Percentiles rank a stretch among this genome's conserved stretches.
phyloP scores from a whole-genome alignment of 2,113 vertebrate genomes.

The Cyprinodon tularosa region DNA sequence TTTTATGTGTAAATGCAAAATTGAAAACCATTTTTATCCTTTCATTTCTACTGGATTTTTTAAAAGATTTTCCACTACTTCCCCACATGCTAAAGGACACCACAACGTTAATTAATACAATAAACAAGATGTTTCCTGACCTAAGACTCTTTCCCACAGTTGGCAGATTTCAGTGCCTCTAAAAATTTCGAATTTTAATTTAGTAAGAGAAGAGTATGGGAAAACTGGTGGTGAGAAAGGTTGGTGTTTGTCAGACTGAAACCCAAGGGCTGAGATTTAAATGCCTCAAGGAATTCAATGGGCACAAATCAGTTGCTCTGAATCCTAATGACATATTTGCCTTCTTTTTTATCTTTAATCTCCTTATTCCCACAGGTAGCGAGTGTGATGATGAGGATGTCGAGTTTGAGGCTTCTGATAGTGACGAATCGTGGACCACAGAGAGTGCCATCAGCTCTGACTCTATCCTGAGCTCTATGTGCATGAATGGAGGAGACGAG shows the following conservation, averaged over 20 bases:
- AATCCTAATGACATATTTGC: not conserved
- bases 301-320: conserved; percentile 13
- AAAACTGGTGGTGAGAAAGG: conserved; percentile 34
- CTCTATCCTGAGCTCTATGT: conserved; percentile 98
- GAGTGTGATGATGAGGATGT: conserved; percentile 98
- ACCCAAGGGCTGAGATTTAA: conserved; percentile 6
- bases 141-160: conserved; percentile 71
- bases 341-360: not conserved
- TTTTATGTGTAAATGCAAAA: not conserved
- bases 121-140: conserved; percentile 39
- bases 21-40: not conserved
- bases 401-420: conserved; percentile 98
- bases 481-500: conserved; percentile 97
- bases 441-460: conserved; percentile 99
- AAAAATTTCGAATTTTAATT: conserved; percentile 13
- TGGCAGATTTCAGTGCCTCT: conserved; percentile 34
- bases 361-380: conserved; percentile 81
- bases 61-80: not conserved
- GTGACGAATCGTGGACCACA: conserved; percentile 97
- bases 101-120: conserved; percentile 37
- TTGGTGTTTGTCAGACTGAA: conserved; percentile 10
- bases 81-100: conserved; percentile 30
- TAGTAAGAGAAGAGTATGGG: conserved; percentile 24
- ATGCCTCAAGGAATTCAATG: conserved; percentile 9
- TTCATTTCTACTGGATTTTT: not conserved